These are phyloP conservation scores for Leucophora obtusa DNA, from an alignment of 2,888 invertebrate genomes.

Conservation along the genomic window DNA sequence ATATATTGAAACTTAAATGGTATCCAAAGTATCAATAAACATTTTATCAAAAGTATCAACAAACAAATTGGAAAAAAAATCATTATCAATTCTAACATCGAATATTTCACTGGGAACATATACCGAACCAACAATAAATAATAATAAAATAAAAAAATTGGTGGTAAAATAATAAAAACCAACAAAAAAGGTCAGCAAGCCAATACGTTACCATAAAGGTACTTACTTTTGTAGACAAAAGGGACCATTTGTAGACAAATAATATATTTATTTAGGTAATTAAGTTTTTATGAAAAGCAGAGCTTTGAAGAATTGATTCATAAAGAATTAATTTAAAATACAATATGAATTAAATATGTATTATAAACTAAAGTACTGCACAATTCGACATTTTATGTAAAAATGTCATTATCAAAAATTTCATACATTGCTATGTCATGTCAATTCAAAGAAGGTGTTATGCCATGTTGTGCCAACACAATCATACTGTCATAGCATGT, in stretches of 20 bases:
- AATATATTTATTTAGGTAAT: not conserved
- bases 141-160: constrained; percentile 35
- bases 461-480: too few species aligned
- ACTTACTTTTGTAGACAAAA: constrained; percentile 34
- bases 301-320: too few species aligned
- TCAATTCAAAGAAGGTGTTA: too few species aligned
- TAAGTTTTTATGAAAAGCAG: too few species aligned
- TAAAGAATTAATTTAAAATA: too few species aligned
- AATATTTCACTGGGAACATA: constrained; percentile 21
- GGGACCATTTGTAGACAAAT: constrained; percentile 4
- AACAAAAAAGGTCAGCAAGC: constrained; percentile 42
- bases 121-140: constrained; percentile 13
- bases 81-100: constrained; percentile 19
- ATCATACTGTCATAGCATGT: too few species aligned
- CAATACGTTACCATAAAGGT: constrained; percentile 40
- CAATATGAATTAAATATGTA: too few species aligned
- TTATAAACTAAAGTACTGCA: too few species aligned
- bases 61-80: not conserved
- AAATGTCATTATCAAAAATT: too few species aligned
- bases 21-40: constrained; percentile 28
- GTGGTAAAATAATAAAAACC: constrained; percentile 10
- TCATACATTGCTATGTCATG: too few species aligned
- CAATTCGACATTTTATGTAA: too few species aligned
- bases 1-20: constrained; percentile 19
- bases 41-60: constrained; percentile 18